Base-by-base conservation (phyloP, 1,140 invertebrate species). In the Pteromalus puparum region DNA sequence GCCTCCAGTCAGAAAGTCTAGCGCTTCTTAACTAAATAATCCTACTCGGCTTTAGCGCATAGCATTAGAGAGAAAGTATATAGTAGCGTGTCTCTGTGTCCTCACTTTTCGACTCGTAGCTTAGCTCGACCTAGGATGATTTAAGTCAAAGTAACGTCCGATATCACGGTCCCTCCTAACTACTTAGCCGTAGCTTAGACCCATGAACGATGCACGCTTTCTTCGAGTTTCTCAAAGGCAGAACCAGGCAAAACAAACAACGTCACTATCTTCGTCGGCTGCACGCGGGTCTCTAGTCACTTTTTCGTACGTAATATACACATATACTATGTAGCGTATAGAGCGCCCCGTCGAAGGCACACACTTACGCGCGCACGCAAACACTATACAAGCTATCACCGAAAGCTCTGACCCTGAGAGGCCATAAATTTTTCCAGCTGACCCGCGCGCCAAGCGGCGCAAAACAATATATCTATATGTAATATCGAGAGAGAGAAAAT, bases 131-230 rank as follows among this genome's bases (percentile, higher is more conserved):
- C 87, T 92, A 92, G 90, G 89, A 89, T 90, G 89, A 89, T 92
- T 91, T 91, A 91, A 92, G 90, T 90, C 87, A 61, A 93, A 92
- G 88, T 92, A 91, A 90, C 91, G 92, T 93, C 92, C 92, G 91
- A 93, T 92, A 93, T 93, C 92, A 92, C 91, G 91, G 91, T 93
- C 92, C 92, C 92, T 93, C 92, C 92, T 93, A 90, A 92, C 91
- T 92, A 93, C 89, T 91, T 93, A 93, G 92, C 90, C 88, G 91
- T 92, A 93, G 92, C 89, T 88, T 90, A 90, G 92, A 91, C 91
- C 92, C 92, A 34, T 34, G 30, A 90, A 88, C 88, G 91, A 90
- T 92, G 91, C 91, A 91, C 89, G 91, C 90, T 91, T 90, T 88
- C 88, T 90, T 90, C 87, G 88, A 91, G 70, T 81, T 85, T 90